phyloP scores from a whole-genome alignment of 2,888 invertebrate genomes.

The Augiades crinisus region DNA sequence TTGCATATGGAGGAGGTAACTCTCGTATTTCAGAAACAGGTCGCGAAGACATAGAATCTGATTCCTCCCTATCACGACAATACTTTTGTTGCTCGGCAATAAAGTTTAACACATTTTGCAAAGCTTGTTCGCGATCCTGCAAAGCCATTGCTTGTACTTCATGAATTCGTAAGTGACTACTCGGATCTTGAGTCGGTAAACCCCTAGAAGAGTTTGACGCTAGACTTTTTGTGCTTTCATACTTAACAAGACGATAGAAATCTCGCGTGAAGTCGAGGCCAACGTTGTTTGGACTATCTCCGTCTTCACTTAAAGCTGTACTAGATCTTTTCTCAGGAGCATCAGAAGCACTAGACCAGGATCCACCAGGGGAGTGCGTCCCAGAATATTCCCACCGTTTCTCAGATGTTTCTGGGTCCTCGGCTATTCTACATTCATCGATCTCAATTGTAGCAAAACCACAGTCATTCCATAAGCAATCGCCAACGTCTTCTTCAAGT shows the following conservation, averaged over 20 bases:
- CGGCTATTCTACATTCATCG: constrained; percentile 83
- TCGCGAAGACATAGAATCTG: constrained; percentile 79
- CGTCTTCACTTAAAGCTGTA: constrained; percentile 85
- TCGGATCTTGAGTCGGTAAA: constrained; percentile 79
- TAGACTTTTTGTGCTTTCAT: constrained; percentile 90
- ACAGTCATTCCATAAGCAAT: constrained; percentile 88
- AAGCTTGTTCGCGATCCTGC: constrained; percentile 85
- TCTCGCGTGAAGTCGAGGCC: constrained; percentile 90
- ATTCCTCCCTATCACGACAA: constrained; percentile 81
- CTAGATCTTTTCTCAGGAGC: constrained; percentile 86
- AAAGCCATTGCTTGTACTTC: constrained; percentile 71
- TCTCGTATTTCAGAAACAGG: constrained; percentile 81
- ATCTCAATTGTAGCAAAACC: constrained; percentile 86
- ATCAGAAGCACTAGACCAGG: constrained; percentile 81
- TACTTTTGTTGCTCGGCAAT: constrained; percentile 90
- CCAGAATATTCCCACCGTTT: constrained; percentile 85
- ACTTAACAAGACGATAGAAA: constrained; percentile 90
- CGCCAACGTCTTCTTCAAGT: constrained; percentile 87
- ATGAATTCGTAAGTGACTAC: constrained; percentile 65
- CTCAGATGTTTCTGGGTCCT: constrained; percentile 68
- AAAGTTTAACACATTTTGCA: constrained; percentile 88
- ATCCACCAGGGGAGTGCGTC: constrained; percentile 82
- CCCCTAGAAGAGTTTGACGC: constrained; percentile 88
- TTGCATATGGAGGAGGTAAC: constrained; percentile 75
- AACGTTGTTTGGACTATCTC: constrained; percentile 83